Conservation (phyloP, 2,888 invertebrate genomes). For the Caenorhabditis sulstoni region DNA sequence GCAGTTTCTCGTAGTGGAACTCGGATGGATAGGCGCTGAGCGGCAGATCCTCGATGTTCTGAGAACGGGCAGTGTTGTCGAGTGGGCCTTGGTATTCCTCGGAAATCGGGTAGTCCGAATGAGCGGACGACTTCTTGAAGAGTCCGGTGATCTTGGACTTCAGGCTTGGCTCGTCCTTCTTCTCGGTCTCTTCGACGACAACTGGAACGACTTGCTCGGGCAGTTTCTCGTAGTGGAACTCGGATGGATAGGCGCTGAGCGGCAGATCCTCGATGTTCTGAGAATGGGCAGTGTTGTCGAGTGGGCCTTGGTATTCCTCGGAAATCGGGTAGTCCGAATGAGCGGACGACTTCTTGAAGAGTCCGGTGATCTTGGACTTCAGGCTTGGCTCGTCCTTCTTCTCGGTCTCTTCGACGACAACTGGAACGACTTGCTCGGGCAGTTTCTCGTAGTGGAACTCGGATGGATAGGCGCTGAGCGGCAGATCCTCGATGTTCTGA, state of each 20-base stretch:
- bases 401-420: constrained; percentile 21
- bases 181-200: constrained; percentile 26
- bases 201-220: constrained; percentile 31
- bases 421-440: constrained; percentile 17
- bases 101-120: constrained; percentile 63
- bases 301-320: constrained; percentile 58
- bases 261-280: constrained; percentile 63
- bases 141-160: constrained; percentile 61
- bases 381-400: constrained; percentile 47
- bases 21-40: constrained; percentile 15
- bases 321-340: constrained; percentile 66
- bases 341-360: constrained; percentile 60
- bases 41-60: constrained; percentile 11
- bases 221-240: constrained; percentile 46
- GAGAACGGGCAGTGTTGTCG: constrained; percentile 36
- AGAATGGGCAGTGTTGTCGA: constrained; percentile 21
- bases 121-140: constrained; percentile 64
- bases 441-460: constrained; percentile 45
- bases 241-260: constrained; percentile 31
- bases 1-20: constrained; percentile 24
- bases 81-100: constrained; percentile 63
- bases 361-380: constrained; percentile 41
- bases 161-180: constrained; percentile 50
- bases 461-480: constrained; percentile 65
- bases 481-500: constrained; percentile 59